A percentile compares a stretch with the other conserved stretches of the same genome.
These are phyloP conservation scores for Phaethornis superciliosus DNA, from an alignment of 2,113 vertebrate species.

Conservation along the genomic window DNA sequence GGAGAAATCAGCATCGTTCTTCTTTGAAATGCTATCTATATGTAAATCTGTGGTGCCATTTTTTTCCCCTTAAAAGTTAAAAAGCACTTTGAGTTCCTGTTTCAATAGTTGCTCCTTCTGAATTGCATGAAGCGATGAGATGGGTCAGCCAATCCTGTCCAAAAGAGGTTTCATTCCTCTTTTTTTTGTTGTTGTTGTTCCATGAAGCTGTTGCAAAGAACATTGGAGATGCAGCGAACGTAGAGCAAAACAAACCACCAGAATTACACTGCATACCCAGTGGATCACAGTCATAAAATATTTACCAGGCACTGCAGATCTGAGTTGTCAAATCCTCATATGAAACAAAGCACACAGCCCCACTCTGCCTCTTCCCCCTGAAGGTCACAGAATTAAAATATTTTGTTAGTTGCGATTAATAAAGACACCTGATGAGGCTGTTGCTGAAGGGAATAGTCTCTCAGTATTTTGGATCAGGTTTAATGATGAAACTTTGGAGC, in stretches of 20 bases:
- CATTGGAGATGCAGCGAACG: slow-evolving; percentile 19
- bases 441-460: background rate
- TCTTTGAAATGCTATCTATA: slow-evolving; percentile 33
- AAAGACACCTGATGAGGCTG: slow-evolving; percentile 8
- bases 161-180: background rate
- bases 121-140: slow-evolving; percentile 20
- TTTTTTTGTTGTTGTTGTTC: slow-evolving; percentile 23
- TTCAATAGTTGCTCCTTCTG: slow-evolving; percentile 2
- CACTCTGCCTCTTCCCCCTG: background rate
- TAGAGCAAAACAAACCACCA: slow-evolving; percentile 39
- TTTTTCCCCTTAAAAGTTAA: slow-evolving; percentile 1
- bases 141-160: slow-evolving; percentile 22
- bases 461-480: slow-evolving; percentile 1
- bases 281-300: slow-evolving; percentile 75
- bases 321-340: slow-evolving; percentile 52
- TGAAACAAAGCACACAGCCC: slow-evolving; percentile 36
- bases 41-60: background rate
- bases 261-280: slow-evolving; percentile 67
- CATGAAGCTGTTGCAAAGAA: slow-evolving; percentile 23
- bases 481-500: background rate
- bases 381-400: slow-evolving; percentile 33
- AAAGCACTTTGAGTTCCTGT: slow-evolving; percentile 15
- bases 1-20: background rate
- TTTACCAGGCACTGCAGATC: slow-evolving; percentile 76
- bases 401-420: slow-evolving; percentile 37